Percentiles rank a stretch among this genome's conserved stretches.
phyloP scores from a whole-genome alignment of 2,888 invertebrate species.

The Drosophila leonis region DNA sequence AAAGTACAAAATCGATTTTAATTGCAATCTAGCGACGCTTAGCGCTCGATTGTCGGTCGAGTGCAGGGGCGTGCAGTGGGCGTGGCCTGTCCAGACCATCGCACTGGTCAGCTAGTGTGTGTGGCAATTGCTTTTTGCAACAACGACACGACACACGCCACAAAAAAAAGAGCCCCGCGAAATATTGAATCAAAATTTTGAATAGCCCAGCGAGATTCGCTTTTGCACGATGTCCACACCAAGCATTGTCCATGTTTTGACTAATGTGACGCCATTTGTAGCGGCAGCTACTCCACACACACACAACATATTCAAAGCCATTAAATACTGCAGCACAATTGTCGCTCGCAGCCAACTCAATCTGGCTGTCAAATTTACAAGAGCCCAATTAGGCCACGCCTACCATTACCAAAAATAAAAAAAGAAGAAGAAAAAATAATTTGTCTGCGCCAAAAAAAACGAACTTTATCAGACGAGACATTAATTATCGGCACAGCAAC shows the following conservation, averaged over 20 bases:
- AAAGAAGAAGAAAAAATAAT: conserved; percentile 15
- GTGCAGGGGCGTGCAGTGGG: conserved; percentile 12
- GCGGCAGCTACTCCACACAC: conserved; percentile 15
- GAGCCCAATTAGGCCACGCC: conserved; percentile 47
- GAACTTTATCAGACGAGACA: conserved; percentile 35
- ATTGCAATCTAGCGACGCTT: conserved; percentile 73
- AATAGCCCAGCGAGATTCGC: conserved; percentile 25
- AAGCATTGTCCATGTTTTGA: conserved; percentile 55
- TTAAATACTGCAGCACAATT: conserved; percentile 53
- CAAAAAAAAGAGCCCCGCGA: conserved; percentile 30
- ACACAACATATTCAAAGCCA: conserved; percentile 35
- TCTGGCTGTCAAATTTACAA: conserved; percentile 54
- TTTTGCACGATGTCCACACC: conserved; percentile 36
- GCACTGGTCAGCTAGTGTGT: conserved; percentile 10
- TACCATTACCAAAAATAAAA: conserved; percentile 2
- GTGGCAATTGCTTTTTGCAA: conserved; percentile 49
- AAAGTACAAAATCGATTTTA: conserved; percentile 79
- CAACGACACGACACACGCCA: conserved; percentile 4
- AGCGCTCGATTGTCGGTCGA: conserved; percentile 51
- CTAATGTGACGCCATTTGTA: conserved; percentile 59
- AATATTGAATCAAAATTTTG: conserved; percentile 58
- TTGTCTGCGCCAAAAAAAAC: background rate
- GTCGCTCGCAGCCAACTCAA: conserved; percentile 53
- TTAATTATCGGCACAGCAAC: conserved; percentile 41
- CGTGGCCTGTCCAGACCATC: conserved; percentile 17